Percentiles rank a stretch among this genome's conserved stretches.
Conservation (phyloP, 2,888 invertebrate species). For the Pachydiplax longipennis region DNA sequence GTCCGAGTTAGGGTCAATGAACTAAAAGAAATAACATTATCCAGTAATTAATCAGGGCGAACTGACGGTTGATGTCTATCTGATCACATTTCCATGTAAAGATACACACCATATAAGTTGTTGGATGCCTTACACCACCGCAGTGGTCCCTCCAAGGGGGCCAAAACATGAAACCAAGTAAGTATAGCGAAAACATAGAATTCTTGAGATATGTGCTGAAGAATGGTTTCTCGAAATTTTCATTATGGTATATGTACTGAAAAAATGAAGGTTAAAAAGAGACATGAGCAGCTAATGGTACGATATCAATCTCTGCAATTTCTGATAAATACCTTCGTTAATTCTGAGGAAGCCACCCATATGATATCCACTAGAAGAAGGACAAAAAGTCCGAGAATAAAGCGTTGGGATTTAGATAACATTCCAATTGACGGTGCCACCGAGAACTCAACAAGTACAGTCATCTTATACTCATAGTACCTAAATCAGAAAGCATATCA, state of each 20-base stretch:
- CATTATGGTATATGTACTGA: slow-evolving; percentile 85
- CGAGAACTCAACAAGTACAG: slow-evolving; percentile 36
- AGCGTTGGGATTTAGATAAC: slow-evolving; percentile 72
- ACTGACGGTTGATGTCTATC: not conserved
- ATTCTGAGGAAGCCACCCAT: slow-evolving; percentile 95
- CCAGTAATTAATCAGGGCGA: not conserved
- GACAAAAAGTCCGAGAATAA: slow-evolving; percentile 84
- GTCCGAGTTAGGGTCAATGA: slow-evolving; percentile 77
- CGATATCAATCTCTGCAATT: not conserved
- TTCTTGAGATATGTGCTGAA: slow-evolving; percentile 95
- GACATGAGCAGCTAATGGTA: slow-evolving; percentile 1
- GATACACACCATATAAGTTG: slow-evolving; percentile 73
- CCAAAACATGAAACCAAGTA: slow-evolving; percentile 87
- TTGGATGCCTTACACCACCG: not conserved
- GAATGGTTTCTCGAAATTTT: slow-evolving; percentile 91
- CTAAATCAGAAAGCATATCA: not conserved
- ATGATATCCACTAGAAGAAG: slow-evolving; percentile 91
- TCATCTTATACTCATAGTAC: slow-evolving; percentile 34
- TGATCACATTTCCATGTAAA: not conserved
- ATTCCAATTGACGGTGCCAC: slow-evolving; percentile 29
- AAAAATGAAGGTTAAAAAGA: slow-evolving; percentile 57
- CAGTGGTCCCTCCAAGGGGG: slow-evolving; percentile 91
- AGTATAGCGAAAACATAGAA: slow-evolving; percentile 90
- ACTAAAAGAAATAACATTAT: slow-evolving; percentile 59
- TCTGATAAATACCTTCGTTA: slow-evolving; percentile 80